Conservation (phyloP, 2,113 vertebrate genomes). For the Tenebrosternarchus preto region DNA sequence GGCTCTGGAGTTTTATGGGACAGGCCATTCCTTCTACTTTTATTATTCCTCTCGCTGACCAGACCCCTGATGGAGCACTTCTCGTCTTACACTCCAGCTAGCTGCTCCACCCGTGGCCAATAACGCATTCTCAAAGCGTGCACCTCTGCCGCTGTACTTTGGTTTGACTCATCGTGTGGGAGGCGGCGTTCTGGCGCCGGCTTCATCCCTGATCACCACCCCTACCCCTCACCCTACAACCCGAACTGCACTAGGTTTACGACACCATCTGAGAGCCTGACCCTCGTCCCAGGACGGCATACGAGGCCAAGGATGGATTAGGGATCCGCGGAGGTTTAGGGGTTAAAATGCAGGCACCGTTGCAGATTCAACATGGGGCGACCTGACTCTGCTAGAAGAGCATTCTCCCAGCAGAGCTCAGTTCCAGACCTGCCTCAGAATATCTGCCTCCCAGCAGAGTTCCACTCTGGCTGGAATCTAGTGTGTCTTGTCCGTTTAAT, state of each 20-base stretch:
- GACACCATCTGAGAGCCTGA: conserved; percentile 48
- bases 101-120: conserved; percentile 52
- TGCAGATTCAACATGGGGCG: background rate
- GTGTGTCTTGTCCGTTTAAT: too few species aligned
- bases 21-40: conserved; percentile 65
- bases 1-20: conserved; percentile 64
- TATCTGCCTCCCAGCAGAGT: background rate
- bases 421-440: background rate
- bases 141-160: conserved; percentile 7
- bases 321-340: conserved; percentile 44
- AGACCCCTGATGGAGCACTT: conserved; percentile 53
- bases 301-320: conserved; percentile 55
- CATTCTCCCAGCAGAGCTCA: background rate
- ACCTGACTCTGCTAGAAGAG: background rate
- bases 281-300: conserved; percentile 47
- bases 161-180: conserved; percentile 25
- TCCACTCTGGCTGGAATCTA: background rate
- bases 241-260: conserved; percentile 63
- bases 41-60: conserved; percentile 60
- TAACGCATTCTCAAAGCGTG: conserved; percentile 35
- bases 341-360: conserved; percentile 36
- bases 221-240: conserved; percentile 10
- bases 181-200: conserved; percentile 55
- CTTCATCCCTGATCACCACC: conserved; percentile 32
- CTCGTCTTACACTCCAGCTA: conserved; percentile 44